Base-by-base conservation (phyloP, 2,113 vertebrate species). In the Oncorhynchus kisutch region DNA sequence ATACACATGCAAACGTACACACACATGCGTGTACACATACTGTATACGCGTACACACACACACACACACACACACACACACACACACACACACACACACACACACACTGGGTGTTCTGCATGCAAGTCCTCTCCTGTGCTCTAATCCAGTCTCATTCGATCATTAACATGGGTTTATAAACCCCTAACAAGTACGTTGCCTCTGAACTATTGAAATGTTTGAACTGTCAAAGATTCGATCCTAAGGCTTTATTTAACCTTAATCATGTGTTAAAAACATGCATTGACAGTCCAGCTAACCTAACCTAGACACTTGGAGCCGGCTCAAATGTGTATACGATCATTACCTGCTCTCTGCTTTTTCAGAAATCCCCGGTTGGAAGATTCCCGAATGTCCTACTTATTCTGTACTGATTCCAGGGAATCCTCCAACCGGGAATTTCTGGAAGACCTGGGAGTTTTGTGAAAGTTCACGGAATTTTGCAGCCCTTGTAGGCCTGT, bases 131-230 rank as follows among this genome's bases (percentile, higher is more conserved):
- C 24, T 51, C 14, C 67, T 70, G 34, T 57, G 76, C 83, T 85
- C 11, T 29, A 78, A 54, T 54, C 16, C 1, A 54, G 51, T 54
- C 51, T 18, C 67, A 80, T 77, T 78, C 70, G 81, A 72, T 59
- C 75, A 78, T 88, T 87, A 88, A 86, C 83, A 68, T 71, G 60
- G 75, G 72, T 70, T 45, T 80, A 74, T 77, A 68, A 83, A 85
- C 66, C 78, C 88, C 89, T 92, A 91, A 91, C 89, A 3, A 68
- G 18, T 76, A 82, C 82, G 81, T 49, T 45, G 39, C 8, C 39
- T 45, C 74, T 69, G 51, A 78, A 83, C 39, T 81, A 39, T 31
- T 8, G 68, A 71, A 1, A 54, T 79, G 67, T 72, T 57, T 67
- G 45, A 62, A 69, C 81, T 80, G 78, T 83, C 78, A 67, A 80